These are phyloP conservation scores for Notoglanidium macrostoma DNA, from an alignment of 2,797 vertebrate species.

Conservation along the genomic window DNA sequence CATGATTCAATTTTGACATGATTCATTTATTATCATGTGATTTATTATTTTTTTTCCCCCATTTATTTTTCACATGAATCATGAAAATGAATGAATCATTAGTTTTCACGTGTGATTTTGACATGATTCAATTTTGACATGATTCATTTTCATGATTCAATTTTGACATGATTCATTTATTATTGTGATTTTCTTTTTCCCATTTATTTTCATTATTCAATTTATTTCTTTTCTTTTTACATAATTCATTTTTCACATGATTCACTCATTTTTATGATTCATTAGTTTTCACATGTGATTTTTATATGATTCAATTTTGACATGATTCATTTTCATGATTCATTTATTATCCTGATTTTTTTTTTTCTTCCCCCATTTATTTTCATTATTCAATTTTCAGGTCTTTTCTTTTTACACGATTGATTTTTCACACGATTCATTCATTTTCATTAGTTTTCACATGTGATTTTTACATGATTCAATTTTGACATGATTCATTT, in stretches of 20 bases:
- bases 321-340: background rate
- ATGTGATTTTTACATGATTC: background rate
- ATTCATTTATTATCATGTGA: background rate
- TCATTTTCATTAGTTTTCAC: background rate
- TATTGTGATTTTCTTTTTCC: too few species aligned
- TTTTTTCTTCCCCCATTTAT: too few species aligned
- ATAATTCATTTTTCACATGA: background rate
- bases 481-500: background rate
- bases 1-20: background rate
- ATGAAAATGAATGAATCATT: background rate
- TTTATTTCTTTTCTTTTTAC: too few species aligned
- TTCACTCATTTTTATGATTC: background rate
- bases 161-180: background rate
- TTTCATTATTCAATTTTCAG: too few species aligned
- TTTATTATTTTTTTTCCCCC: background rate
- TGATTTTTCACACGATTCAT: background rate
- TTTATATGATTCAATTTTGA: background rate
- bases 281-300: background rate
- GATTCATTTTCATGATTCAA: background rate
- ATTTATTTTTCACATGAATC: too few species aligned
- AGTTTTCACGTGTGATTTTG: background rate
- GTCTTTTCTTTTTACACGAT: background rate
- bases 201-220: too few species aligned
- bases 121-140: too few species aligned
- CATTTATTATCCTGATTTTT: too few species aligned